Base-by-base conservation (phyloP, 2,888 invertebrate species). In the Agelastica alni region DNA sequence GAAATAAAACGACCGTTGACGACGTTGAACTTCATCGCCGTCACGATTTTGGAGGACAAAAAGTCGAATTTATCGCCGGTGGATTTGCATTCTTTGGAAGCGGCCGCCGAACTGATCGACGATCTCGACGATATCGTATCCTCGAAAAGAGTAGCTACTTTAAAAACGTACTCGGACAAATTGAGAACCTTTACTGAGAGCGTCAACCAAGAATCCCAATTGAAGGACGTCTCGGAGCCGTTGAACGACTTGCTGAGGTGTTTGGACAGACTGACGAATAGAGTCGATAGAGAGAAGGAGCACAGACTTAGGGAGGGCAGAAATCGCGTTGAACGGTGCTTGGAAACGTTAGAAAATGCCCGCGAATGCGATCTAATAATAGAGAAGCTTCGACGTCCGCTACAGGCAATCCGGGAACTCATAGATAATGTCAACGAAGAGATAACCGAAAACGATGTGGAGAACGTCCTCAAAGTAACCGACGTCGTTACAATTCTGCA, bases 181-280 rank as follows among this genome's bases (percentile, higher is more conserved):
- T 31, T 70, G 16, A 67, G 66, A 58, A 59, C 58, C 7, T 45
- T 68, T 22, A 56, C 70, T 5, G 75, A 71, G 4, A 73, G 73
- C 55, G 72, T 76, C 9, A 76, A 76, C 53, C 70, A 74, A 58
- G 76, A 76, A 42, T 76, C 76, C 1, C 68, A 68, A 42, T 67
- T 74, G n/a, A 75, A 75, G 62, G 73, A 73, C 53, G 70, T 77
- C 37, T 64, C 73, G 20, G 75, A 78, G 54, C 76, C 79, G 1
- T 57, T 76, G 2, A 75, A 76, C 13, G 76, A 77, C 51, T 72
- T 77, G 2, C 59, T 66, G 3, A 64, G 64, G 47, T 70, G 63
- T 37, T 57, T 72, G 3, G 70, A 69, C 26, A 75, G 71, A 48
- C 60, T 67, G 6, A 46, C 65, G 22, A 71, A 71, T 30, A 68